Evolutionary conservation across 2,113 vertebrate species (phyloP), one percentile per base, ranked within the genome.

Genomic region (Pandion haliaetus): DNA sequence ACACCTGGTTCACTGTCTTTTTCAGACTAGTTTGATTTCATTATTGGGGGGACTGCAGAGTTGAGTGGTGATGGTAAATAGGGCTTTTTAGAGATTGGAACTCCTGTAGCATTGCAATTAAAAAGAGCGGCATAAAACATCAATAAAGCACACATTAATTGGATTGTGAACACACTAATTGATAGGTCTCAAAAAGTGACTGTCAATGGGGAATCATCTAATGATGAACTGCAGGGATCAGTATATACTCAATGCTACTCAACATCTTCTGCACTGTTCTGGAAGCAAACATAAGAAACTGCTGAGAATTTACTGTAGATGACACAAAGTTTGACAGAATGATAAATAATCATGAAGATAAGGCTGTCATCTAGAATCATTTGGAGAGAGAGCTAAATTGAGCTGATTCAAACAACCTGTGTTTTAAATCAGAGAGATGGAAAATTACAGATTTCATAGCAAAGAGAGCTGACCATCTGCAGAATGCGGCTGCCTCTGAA

Each of bases 341-440:
- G 74, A 76, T 65, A 94, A 90, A 93, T 70, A 93, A 76, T 65
- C 66, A 80, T 65, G 45, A 95, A 87, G 91, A 85, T 76, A 76
- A 76, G 34, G 25, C 34, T 85, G 87, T 66, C 93, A 80, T 72
- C 31, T 69, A 85, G 84, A 84, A 85, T 80, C 62, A 58, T 78
- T 86, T 66, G 74, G 62, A 94, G 52, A 74, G 29, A 61, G 44
- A 59, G 25, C 29, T 94, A 80, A 91, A 94, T 17, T 15, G 58
- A 90, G 8, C 28, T 17, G 17, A 90, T 88, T 96, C 70, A 72
- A 93, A 69, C 32, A 79, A 85, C 65, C 17, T 36, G 17, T 80
- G 52, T 90, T 94, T 95, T 77, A 82, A 91, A 70, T 86, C 50
- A 76, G 54, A 69, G 86, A 65, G 70, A 62, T 2, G 23, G 66